A percentile compares a stretch with the other conserved stretches of the same genome.
Evolutionary conservation across 2,888 invertebrate genomes (phyloP).

Genomic region (Acronicta leporina): DNA sequence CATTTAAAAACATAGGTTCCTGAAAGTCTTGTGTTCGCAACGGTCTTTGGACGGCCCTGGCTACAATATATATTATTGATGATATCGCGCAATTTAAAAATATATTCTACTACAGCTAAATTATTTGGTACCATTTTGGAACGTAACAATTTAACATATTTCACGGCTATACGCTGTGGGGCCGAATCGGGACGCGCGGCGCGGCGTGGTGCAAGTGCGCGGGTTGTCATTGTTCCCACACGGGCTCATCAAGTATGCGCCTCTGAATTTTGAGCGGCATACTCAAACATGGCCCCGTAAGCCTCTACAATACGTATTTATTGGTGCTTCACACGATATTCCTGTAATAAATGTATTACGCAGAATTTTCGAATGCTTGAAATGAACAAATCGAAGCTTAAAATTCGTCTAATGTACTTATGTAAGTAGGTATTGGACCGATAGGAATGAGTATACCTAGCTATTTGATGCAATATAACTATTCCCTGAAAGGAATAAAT

Average conservation of each 20-base stretch:
- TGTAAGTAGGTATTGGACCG: no score
- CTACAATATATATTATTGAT: no score
- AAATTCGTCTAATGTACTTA: background rate
- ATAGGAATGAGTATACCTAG: no score
- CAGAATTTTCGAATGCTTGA: slow-evolving; percentile 23
- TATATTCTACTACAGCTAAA: background rate
- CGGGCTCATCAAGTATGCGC: slow-evolving; percentile 74
- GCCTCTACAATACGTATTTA: slow-evolving; percentile 68
- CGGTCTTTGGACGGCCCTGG: no score
- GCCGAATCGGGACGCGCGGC: slow-evolving; percentile 20
- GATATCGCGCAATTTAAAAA: no score
- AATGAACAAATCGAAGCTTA: slow-evolving; percentile 1
- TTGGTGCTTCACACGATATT: slow-evolving; percentile 47
- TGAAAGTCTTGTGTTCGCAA: no score
- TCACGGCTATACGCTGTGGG: slow-evolving; percentile 17
- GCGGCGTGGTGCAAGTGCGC: slow-evolving; percentile 34
- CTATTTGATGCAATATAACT: no score
- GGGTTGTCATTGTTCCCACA: slow-evolving; percentile 67
- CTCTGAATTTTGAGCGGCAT: slow-evolving; percentile 70
- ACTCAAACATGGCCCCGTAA: slow-evolving; percentile 69
- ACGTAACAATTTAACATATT: slow-evolving; percentile 42
- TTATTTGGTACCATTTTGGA: slow-evolving; percentile 24
- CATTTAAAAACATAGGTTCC: no score
- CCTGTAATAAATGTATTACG: slow-evolving; percentile 39
- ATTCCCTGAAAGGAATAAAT: no score